Conservation (phyloP, 1,140 invertebrate genomes). For the Trypoxylus dichotomus region DNA sequence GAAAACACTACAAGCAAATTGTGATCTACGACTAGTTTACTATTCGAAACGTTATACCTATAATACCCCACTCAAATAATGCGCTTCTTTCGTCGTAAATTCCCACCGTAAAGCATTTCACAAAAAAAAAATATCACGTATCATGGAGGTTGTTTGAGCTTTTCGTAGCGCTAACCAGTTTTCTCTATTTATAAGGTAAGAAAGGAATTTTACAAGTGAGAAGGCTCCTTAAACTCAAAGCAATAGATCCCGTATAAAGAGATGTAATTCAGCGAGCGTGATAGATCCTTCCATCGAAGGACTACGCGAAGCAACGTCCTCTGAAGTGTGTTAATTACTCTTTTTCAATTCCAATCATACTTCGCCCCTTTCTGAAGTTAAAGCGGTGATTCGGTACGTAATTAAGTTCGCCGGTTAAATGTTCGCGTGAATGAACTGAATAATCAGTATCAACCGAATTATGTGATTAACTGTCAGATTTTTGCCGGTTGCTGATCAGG, state of each 20-base stretch:
- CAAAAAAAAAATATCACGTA: too few species aligned
- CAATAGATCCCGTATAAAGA: background rate
- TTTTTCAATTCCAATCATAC: slow-evolving; percentile 14
- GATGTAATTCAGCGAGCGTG: background rate
- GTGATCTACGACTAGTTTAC: too few species aligned
- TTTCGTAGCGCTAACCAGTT: too few species aligned
- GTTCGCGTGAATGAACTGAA: background rate
- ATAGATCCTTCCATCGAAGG: background rate
- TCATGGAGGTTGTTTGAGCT: too few species aligned
- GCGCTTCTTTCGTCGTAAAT: too few species aligned
- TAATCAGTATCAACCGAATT: background rate
- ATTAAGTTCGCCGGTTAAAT: background rate
- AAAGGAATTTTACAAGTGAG: background rate
- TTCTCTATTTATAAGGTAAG: background rate
- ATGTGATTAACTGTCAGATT: background rate
- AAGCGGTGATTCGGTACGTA: slow-evolving; percentile 10
- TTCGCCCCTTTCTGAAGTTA: slow-evolving; percentile 2
- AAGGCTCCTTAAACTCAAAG: background rate
- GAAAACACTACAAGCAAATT: too few species aligned
- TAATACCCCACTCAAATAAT: too few species aligned
- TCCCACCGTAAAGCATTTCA: too few species aligned
- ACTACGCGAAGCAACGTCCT: background rate
- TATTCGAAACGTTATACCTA: too few species aligned
- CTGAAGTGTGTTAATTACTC: slow-evolving; percentile 22
- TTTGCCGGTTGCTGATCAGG: background rate